Percentiles rank a stretch among this genome's conserved stretches.
Conservation (phyloP, 1,140 invertebrate genomes). For the Drosophila mauritiana region DNA sequence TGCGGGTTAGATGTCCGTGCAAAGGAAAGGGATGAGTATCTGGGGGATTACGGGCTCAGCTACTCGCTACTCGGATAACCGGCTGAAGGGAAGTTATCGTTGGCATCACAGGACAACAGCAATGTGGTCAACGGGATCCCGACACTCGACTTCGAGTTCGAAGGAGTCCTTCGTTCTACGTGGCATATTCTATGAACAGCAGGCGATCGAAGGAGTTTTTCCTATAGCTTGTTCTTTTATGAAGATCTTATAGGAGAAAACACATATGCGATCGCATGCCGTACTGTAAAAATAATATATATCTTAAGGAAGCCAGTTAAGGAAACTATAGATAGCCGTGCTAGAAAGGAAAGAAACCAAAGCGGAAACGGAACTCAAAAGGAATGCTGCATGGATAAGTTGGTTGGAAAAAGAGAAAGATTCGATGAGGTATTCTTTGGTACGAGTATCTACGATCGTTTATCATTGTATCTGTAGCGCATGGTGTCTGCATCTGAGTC, state of each 20-base stretch:
- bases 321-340: slow-evolving; percentile 50
- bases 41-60: not conserved
- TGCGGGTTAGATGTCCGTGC: slow-evolving; percentile 15
- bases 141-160: slow-evolving; percentile 6
- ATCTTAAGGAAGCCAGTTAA: slow-evolving; percentile 26
- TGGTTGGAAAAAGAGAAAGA: slow-evolving; percentile 18
- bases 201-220: not conserved
- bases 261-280: not conserved
- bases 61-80: slow-evolving; percentile 39
- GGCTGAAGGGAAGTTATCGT: slow-evolving; percentile 47
- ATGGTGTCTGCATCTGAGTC: slow-evolving; percentile 13
- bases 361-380: slow-evolving; percentile 48
- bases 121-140: slow-evolving; percentile 41
- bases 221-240: not conserved
- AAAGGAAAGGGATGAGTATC: slow-evolving; percentile 7
- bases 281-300: slow-evolving; percentile 8
- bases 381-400: slow-evolving; percentile 40
- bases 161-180: slow-evolving; percentile 16
- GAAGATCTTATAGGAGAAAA: not conserved
- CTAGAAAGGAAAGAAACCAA: slow-evolving; percentile 46
- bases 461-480: slow-evolving; percentile 26
- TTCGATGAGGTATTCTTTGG: slow-evolving; percentile 27
- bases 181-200: slow-evolving; percentile 8
- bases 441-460: slow-evolving; percentile 37
- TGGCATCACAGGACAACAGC: slow-evolving; percentile 48